Base-by-base conservation (phyloP, 92 coral and sea anemone genomes). In the Meandrina meandrites region DNA sequence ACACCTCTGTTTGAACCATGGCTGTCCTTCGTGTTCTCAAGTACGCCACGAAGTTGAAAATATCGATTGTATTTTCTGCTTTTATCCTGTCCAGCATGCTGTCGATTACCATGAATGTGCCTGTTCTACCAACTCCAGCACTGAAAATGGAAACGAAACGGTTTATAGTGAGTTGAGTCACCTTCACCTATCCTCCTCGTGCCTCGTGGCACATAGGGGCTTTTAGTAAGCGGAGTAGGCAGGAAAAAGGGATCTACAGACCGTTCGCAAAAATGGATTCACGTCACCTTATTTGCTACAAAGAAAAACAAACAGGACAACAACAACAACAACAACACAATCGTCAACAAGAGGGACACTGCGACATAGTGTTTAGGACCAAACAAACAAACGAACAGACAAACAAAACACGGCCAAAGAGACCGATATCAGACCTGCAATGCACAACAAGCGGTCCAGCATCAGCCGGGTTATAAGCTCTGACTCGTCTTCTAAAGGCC, bases 121-220 rank as follows among this genome's bases (percentile, higher is more conserved):
- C 99, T 82, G 99, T 93, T 35, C 99, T 95, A 13, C 99, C 99
- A 71, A 97, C 99, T 51, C 99, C 99, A 81, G 99, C 99, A 85
- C 99, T 97, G 83, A 34, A 89, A 75, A 73, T 8, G 4, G 17
- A 66, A 62, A 24, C 2, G 11, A 6, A 24, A 62, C 3, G 11
- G n/a, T n/a, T n/a, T n/a, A n/a, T n/a, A n/a, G 31, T 21, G 19
- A 64, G 19, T 22, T 64, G 30, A 64, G 69, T 21, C 19, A 64
- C 69, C 31, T n/a, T n/a, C n/a, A n/a, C n/a, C n/a, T n/a, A n/a
- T n/a, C n/a, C n/a, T n/a, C n/a, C n/a, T n/a, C n/a, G n/a, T n/a
- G n/a, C n/a, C n/a, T n/a, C n/a, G n/a, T n/a, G n/a, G n/a, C n/a
- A n/a, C n/a, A n/a, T n/a, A n/a, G n/a, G n/a, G n/a, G n/a, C n/a